These are phyloP conservation scores for Scaptomyza caliginosa DNA, from an alignment of 2,888 invertebrate genomes.

Conservation along the genomic window DNA sequence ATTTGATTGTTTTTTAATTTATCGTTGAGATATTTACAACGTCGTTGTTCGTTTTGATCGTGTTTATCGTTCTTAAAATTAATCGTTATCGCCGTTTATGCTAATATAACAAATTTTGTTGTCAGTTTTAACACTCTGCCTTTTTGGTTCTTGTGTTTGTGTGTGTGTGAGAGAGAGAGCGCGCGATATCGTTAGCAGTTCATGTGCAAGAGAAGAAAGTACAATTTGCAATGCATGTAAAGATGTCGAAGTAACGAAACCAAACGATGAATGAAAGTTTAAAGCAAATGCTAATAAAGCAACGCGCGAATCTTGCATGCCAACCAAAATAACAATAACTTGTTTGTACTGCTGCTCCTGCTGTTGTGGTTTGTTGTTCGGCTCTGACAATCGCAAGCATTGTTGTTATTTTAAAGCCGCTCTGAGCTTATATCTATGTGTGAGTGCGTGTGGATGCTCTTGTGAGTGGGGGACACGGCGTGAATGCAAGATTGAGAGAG, in stretches of 20 bases:
- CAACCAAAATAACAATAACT: conserved; percentile 56
- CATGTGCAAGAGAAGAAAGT: conserved; percentile 48
- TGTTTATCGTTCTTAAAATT: conserved; percentile 43
- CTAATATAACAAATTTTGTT: conserved; percentile 39
- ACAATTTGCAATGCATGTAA: conserved; percentile 49
- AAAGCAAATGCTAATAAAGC: conserved; percentile 59
- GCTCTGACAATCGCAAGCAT: conserved; percentile 48
- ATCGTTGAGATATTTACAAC: conserved; percentile 35
- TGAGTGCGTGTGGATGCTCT: neutral
- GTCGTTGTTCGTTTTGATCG: conserved; percentile 36
- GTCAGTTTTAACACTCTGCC: conserved; percentile 27
- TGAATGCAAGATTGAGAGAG: conserved; percentile 1
- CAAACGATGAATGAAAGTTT: conserved; percentile 59
- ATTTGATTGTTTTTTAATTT: conserved; percentile 8
- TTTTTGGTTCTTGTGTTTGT: neutral
- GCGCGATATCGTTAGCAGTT: conserved; percentile 14
- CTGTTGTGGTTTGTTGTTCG: conserved; percentile 15
- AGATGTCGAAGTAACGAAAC: conserved; percentile 13
- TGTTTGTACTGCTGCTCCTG: conserved; percentile 39
- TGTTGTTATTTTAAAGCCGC: conserved; percentile 44
- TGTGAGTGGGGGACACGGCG: conserved; percentile 1
- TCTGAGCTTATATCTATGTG: neutral
- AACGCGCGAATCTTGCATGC: conserved; percentile 36
- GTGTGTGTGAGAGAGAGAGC: neutral
- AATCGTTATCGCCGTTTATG: conserved; percentile 41